Evolutionary conservation across 2,797 vertebrate species (phyloP).

Genomic region (Lutjanus argentimaculatus): DNA sequence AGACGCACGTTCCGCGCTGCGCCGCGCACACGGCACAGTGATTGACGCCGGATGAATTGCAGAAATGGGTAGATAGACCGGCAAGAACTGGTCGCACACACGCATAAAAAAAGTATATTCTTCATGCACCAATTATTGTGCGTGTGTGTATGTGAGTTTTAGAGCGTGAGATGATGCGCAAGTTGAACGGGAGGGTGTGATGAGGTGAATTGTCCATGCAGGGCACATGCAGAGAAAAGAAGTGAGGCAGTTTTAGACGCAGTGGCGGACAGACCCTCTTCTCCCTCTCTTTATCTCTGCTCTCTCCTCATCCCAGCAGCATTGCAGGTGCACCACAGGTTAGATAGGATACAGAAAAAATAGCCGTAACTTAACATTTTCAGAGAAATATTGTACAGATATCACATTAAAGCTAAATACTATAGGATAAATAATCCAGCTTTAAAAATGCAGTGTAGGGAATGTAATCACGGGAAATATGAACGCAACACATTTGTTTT

Average conservation of each 20-base stretch:
- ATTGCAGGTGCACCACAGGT: conserved; percentile 70
- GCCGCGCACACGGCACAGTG: conserved; percentile 26
- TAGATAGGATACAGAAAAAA: background rate
- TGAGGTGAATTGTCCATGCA: conserved; percentile 54
- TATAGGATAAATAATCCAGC: background rate
- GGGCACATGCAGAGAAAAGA: conserved; percentile 53
- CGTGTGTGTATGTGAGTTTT: conserved; percentile 7
- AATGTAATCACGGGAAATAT: background rate
- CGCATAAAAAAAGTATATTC: no score
- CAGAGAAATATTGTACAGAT: background rate
- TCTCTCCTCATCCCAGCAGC: conserved; percentile 47
- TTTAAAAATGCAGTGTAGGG: background rate
- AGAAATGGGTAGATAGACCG: conserved; percentile 29
- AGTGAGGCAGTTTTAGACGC: conserved; percentile 71
- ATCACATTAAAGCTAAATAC: conserved; percentile 1
- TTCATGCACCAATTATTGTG: conserved; percentile 33
- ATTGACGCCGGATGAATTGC: conserved; percentile 57
- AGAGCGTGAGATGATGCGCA: conserved; percentile 35
- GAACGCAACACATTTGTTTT: no score
- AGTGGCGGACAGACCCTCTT: conserved; percentile 51
- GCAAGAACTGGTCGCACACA: background rate
- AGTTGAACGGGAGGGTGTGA: conserved; percentile 36
- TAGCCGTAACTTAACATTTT: no score
- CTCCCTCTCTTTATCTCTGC: conserved; percentile 8
- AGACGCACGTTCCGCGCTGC: conserved; percentile 68